Percentiles rank a stretch among this genome's conserved stretches.
Conservation (phyloP, 2,113 vertebrate species). For the Psephotus haematonotus region DNA sequence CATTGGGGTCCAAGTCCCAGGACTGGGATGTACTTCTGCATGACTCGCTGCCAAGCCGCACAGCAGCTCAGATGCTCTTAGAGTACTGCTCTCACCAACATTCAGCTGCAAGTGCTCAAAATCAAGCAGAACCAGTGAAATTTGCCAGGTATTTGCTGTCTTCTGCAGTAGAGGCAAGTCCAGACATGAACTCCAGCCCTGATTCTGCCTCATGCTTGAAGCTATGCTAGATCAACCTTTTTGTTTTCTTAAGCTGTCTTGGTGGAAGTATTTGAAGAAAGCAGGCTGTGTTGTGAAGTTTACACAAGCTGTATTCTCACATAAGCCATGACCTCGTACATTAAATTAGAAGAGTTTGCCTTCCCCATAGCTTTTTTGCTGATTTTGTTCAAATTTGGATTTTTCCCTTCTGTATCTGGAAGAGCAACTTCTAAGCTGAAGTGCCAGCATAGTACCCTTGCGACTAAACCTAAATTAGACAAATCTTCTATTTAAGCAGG, state of each 20-base stretch:
- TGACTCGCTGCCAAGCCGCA: fast-evolving
- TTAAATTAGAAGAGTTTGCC: background rate
- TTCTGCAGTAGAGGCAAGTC: background rate
- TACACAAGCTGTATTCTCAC: background rate
- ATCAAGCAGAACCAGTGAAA: background rate
- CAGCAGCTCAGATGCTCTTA: fast-evolving
- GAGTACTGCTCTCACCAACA: background rate
- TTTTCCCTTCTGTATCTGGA: background rate
- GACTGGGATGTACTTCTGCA: background rate
- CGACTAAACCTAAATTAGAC: background rate
- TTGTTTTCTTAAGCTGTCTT: background rate
- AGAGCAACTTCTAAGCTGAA: background rate
- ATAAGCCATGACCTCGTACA: background rate
- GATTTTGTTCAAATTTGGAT: background rate
- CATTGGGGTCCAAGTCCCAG: fast-evolving
- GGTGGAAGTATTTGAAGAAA: background rate
- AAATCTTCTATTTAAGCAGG: background rate
- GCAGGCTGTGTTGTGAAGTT: background rate
- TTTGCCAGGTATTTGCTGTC: background rate
- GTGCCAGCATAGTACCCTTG: background rate
- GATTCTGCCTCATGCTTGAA: background rate
- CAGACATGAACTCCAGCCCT: background rate
- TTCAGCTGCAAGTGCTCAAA: background rate
- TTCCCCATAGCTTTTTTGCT: background rate
- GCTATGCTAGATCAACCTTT: background rate